These are phyloP conservation scores for Nasonovia ribisnigri DNA, from an alignment of 2,888 invertebrate genomes.

Conservation along the genomic window DNA sequence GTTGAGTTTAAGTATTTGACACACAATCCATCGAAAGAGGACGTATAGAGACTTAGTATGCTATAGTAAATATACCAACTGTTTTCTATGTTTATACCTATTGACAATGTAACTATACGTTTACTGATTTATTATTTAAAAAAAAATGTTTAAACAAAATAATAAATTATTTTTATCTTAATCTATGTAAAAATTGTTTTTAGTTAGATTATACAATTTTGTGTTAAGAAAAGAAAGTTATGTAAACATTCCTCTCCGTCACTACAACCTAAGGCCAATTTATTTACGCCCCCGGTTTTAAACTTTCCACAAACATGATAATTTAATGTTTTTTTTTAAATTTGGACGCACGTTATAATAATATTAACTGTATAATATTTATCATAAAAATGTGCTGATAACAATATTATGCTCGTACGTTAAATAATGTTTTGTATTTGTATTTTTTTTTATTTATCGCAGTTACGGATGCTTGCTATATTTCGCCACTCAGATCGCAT, in stretches of 20 bases:
- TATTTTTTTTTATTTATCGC: conserved; percentile 67
- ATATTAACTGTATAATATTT: neutral
- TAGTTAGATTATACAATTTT: neutral
- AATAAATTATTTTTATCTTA: neutral
- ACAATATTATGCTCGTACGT: neutral
- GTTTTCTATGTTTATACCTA: neutral
- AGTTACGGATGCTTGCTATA: conserved; percentile 88
- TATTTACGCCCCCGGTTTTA: neutral
- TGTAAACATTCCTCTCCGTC: neutral
- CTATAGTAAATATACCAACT: neutral
- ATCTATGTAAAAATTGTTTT: neutral
- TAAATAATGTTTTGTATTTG: neutral
- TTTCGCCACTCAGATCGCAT: conserved; percentile 89
- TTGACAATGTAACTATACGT: neutral
- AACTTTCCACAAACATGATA: neutral
- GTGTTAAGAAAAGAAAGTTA: neutral
- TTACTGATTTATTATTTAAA: neutral
- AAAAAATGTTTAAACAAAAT: neutral
- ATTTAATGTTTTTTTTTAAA: neutral
- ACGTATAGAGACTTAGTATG: neutral
- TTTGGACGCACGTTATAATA: neutral
- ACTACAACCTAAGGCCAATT: neutral
- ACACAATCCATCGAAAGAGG: neutral
- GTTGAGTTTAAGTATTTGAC: neutral
- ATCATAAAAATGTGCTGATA: neutral